phyloP scores from a whole-genome alignment of 1,140 invertebrate species.

The Ceratina japonica region DNA sequence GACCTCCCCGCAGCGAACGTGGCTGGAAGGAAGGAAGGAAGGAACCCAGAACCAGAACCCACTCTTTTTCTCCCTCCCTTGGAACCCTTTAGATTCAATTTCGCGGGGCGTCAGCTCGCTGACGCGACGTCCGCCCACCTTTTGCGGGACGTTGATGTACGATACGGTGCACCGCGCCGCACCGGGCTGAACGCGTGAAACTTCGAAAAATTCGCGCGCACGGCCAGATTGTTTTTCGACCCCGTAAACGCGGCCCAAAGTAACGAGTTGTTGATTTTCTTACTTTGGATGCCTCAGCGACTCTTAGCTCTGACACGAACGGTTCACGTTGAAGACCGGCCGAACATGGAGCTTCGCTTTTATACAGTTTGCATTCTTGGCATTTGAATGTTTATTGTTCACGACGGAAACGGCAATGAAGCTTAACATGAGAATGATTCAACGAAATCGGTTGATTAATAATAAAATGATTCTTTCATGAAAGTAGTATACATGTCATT shows the following conservation, averaged over 20 bases:
- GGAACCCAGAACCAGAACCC: conserved; percentile 1
- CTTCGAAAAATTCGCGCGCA: conserved; percentile 29
- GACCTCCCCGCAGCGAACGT: conserved; percentile 71
- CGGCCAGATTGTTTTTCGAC: conserved; percentile 24
- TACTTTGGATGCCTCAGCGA: not conserved
- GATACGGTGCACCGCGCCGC: conserved; percentile 61
- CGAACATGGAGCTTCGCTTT: not conserved
- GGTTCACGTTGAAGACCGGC: not conserved
- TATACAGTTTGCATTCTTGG: too few relatives aligned
- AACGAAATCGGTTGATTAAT: too few relatives aligned
- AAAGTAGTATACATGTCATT: too few relatives aligned
- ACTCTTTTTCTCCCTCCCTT: conserved; percentile 14
- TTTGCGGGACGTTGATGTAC: conserved; percentile 74
- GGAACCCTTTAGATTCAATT: conserved; percentile 78
- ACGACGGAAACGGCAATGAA: too few relatives aligned
- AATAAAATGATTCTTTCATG: too few relatives aligned
- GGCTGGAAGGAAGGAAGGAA: conserved; percentile 43
- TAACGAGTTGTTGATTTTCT: conserved; percentile 4
- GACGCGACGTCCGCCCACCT: conserved; percentile 78
- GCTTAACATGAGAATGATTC: too few relatives aligned
- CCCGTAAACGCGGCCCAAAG: conserved; percentile 8
- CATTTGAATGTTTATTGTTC: too few relatives aligned
- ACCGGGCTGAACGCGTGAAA: conserved; percentile 51
- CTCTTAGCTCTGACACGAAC: not conserved
- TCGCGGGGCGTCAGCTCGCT: conserved; percentile 76